Percentiles rank a stretch among this genome's conserved stretches.
These are phyloP conservation scores for Chaitophorus viminalis DNA, from an alignment of 2,888 invertebrate genomes.

Conservation along the genomic window DNA sequence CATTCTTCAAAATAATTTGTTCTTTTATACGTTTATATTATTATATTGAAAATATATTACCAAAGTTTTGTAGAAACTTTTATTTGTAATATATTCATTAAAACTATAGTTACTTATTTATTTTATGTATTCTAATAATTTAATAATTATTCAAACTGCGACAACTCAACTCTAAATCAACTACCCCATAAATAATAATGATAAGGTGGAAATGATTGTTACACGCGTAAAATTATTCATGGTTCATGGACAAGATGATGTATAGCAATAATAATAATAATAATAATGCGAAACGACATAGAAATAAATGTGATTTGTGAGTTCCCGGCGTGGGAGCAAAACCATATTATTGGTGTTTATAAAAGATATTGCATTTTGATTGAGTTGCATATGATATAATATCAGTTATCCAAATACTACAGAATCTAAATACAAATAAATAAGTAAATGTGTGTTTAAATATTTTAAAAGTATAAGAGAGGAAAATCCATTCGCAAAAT, in stretches of 20 bases:
- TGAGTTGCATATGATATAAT: background rate
- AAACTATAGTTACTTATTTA: background rate
- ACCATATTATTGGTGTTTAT: background rate
- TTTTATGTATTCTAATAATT: background rate
- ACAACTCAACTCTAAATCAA: background rate
- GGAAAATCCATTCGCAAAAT: no score
- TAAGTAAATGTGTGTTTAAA: no score
- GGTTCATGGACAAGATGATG: background rate
- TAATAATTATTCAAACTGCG: background rate
- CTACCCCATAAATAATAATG: background rate
- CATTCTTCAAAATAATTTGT: no score
- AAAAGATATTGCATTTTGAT: conserved; percentile 3
- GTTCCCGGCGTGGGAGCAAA: background rate
- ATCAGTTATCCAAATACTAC: no score
- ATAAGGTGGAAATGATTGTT: background rate
- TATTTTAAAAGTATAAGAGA: no score
- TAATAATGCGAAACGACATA: background rate
- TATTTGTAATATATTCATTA: background rate
- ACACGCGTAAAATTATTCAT: background rate
- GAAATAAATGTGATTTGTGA: background rate
- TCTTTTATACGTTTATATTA: background rate
- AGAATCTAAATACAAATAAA: no score
- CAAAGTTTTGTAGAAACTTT: background rate
- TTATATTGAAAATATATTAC: background rate
- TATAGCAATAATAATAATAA: conserved; percentile 9